Conservation (phyloP, 1,140 invertebrate genomes). For the Parasteatoda tepidariorum region DNA sequence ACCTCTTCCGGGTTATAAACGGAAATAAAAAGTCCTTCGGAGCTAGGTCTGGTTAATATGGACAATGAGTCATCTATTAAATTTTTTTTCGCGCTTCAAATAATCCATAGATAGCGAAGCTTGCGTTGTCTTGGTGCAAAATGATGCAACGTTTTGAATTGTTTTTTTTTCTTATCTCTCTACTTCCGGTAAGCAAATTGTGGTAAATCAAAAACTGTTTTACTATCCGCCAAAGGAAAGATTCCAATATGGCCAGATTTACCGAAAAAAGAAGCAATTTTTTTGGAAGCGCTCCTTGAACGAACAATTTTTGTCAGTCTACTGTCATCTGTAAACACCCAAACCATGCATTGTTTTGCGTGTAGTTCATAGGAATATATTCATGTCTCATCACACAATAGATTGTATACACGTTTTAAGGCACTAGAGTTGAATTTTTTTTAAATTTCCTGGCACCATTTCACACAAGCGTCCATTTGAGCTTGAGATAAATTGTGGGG, state of each 20-base stretch:
- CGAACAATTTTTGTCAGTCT: too few relatives aligned
- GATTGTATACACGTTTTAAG: background rate
- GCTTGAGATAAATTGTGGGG: background rate
- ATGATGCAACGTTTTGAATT: background rate
- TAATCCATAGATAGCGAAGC: background rate
- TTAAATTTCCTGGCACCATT: background rate
- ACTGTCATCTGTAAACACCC: too few relatives aligned
- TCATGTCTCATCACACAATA: background rate
- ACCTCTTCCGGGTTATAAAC: background rate
- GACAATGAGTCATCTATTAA: background rate
- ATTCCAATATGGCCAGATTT: background rate
- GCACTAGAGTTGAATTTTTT: background rate
- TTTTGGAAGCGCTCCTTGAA: background rate
- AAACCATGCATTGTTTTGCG: background rate
- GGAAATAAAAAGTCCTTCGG: background rate
- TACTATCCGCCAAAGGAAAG: background rate
- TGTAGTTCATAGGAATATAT: too few relatives aligned
- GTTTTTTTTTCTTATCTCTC: background rate
- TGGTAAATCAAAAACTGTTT: background rate
- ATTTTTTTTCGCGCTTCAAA: background rate
- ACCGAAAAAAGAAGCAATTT: background rate
- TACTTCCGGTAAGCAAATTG: background rate
- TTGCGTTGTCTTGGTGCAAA: background rate
- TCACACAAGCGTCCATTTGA: background rate
- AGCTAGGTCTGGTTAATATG: background rate